Percentiles rank a stretch among this genome's conserved stretches.
phyloP scores from a whole-genome alignment of 2,888 invertebrate species.

The Tanypteryx hageni region DNA sequence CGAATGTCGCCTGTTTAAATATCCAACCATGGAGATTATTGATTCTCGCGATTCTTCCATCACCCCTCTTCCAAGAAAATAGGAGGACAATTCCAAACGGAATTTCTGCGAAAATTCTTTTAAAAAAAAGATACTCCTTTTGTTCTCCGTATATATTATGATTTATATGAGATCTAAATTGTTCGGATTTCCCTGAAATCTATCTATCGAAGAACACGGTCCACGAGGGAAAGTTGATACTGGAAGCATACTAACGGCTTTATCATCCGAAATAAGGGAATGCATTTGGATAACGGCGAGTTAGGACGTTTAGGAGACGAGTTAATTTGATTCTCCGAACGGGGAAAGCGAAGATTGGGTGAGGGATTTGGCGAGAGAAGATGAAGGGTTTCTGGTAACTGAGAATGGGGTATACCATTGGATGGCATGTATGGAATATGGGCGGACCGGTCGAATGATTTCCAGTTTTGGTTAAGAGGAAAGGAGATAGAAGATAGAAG shows the following conservation, averaged over 20 bases:
- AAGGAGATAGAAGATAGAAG: background rate
- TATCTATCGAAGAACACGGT: background rate
- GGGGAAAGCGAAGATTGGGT: background rate
- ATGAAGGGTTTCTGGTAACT: background rate
- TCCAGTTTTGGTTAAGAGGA: background rate
- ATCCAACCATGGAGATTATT: no score
- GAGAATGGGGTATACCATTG: background rate
- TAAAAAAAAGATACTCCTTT: background rate
- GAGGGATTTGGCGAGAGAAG: background rate
- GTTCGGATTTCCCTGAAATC: background rate
- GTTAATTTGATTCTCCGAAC: slow-evolving; percentile 14
- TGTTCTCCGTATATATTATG: background rate
- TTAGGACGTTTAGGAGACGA: background rate
- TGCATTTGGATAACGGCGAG: background rate
- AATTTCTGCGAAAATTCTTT: no score
- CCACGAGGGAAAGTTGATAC: background rate
- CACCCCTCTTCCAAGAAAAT: no score
- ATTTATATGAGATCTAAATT: background rate
- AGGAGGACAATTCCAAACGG: no score
- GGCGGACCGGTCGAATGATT: background rate
- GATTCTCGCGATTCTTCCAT: no score
- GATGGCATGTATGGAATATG: background rate
- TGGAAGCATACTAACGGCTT: background rate
- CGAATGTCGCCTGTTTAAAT: no score
- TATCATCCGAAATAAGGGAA: background rate